These are phyloP conservation scores for Limnothrissa miodon DNA, from an alignment of 2,113 vertebrate genomes.

Conservation along the genomic window DNA sequence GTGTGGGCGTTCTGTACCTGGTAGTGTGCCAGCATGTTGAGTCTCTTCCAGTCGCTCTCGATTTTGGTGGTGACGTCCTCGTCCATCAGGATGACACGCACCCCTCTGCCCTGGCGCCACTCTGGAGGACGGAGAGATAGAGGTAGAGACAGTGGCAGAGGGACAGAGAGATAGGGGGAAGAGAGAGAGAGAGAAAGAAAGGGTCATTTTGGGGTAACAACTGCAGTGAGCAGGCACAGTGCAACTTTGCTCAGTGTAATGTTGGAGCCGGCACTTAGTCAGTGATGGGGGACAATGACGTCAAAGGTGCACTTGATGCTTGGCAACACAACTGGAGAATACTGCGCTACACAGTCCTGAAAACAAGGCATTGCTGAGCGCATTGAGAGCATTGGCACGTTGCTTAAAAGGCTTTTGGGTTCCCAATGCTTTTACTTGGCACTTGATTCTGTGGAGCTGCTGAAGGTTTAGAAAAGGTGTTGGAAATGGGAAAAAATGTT, in stretches of 20 bases:
- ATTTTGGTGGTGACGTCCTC: conserved; percentile 98
- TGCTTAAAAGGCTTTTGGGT: background rate
- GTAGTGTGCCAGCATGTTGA: conserved; percentile 84
- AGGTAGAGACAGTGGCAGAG: background rate
- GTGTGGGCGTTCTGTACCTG: conserved; percentile 56
- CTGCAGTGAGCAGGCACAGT: background rate
- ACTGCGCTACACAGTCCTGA: background rate
- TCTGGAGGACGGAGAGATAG: conserved; percentile 68
- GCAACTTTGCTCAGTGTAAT: background rate
- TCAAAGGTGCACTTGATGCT: background rate
- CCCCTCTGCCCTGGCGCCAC: conserved; percentile 93
- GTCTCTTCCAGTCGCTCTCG: conserved; percentile 93
- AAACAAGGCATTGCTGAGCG: background rate
- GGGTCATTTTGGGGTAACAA: background rate
- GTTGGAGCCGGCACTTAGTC: no score
- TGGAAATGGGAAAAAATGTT: no score
- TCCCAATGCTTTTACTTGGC: background rate
- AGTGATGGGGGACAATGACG: background rate
- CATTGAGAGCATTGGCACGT: background rate
- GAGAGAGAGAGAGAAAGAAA: background rate
- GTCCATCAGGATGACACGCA: conserved; percentile 90
- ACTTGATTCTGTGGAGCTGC: background rate
- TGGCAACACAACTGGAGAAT: background rate
- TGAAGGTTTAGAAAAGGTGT: no score
- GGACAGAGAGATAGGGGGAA: background rate